Conservation (phyloP, 2,797 vertebrate species). For the Serranus cabrilla region DNA sequence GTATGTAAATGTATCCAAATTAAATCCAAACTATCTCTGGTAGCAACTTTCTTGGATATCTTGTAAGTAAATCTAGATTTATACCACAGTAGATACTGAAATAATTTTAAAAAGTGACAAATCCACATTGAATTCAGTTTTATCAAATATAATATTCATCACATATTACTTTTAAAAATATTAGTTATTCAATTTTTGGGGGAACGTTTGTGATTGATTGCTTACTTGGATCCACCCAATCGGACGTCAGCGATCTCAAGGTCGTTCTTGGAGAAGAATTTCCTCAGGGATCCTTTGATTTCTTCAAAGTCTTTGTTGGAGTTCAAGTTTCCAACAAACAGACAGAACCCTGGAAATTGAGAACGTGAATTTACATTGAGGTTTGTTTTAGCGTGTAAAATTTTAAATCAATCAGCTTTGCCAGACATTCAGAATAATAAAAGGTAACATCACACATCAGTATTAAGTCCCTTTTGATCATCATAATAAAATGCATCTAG, state of each 20-base stretch:
- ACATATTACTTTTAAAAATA: too few relatives aligned
- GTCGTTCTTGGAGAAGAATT: slow-evolving; percentile 92
- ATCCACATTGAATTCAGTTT: too few relatives aligned
- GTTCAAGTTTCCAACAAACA: slow-evolving; percentile 93
- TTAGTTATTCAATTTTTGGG: too few relatives aligned
- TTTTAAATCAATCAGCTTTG: fast-evolving
- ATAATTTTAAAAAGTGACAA: too few relatives aligned
- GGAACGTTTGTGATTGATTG: background rate
- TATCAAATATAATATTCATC: too few relatives aligned
- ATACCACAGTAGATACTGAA: too few relatives aligned
- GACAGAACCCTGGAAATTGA: slow-evolving; percentile 79
- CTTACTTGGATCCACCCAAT: slow-evolving; percentile 92
- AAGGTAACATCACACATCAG: slow-evolving; percentile 83
- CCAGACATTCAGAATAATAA: slow-evolving; percentile 47
- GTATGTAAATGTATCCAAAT: too few relatives aligned
- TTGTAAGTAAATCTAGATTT: too few relatives aligned
- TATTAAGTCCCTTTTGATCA: slow-evolving; percentile 91
- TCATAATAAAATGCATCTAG: slow-evolving; percentile 62
- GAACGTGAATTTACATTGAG: background rate
- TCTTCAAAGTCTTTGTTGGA: slow-evolving; percentile 91
- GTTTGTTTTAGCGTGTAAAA: fast-evolving
- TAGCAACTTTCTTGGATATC: too few relatives aligned
- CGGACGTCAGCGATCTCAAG: slow-evolving; percentile 90
- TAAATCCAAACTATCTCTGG: too few relatives aligned
- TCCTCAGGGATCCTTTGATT: slow-evolving; percentile 87